Evolutionary conservation across 1,140 invertebrate genomes (phyloP), one percentile per base, ranked within the genome.

Genomic region (Stegodyphus dumicola): DNA sequence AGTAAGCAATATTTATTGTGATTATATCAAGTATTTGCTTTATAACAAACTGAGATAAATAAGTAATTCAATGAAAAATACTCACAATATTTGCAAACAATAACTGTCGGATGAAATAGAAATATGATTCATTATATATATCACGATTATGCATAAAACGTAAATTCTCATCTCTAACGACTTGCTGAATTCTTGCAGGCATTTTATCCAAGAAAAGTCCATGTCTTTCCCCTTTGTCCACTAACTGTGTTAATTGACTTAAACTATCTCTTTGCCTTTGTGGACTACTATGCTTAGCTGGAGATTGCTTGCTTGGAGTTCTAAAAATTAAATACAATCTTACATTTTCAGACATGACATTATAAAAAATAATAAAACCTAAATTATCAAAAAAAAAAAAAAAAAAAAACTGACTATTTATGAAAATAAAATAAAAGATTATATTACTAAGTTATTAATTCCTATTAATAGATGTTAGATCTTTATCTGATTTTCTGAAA

Each of bases 81-180:
- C 78, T 87, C 85, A 89, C 89, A 60, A 88, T 48, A 73, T 89
- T 89, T 33, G 84, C 90, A 87, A 88, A 89, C 52, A 92, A 89
- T 11, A 93, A 87, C 79, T 91, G 90, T 87, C 90, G 90, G 87
- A 93, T 91, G 87, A 93, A 93, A 60, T 90, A 90, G 88, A 92
- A 93, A 88, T 93, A 93, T 85, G 93, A 92, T 1, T 89, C 88
- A 86, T 90, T 91, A 88, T 92, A 93, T 74, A 93, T 90, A 88
- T 92, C 92, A 83, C 91, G 90, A 87, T 92, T 92, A 88, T 92
- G 92, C 90, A 92, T 90, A 88, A 92, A 93, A 81, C 91, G 89
- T 11, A 93, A 90, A 88, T 93, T 93, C 87, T 92, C 91, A 86
- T 92, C 91, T 18, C 90, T 88, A 6, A 93, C 92, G 83, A 90